Evolutionary conservation across 2,888 invertebrate genomes (phyloP), one percentile per base, ranked within the genome.

Genomic region (Hypercompe scribonia): DNA sequence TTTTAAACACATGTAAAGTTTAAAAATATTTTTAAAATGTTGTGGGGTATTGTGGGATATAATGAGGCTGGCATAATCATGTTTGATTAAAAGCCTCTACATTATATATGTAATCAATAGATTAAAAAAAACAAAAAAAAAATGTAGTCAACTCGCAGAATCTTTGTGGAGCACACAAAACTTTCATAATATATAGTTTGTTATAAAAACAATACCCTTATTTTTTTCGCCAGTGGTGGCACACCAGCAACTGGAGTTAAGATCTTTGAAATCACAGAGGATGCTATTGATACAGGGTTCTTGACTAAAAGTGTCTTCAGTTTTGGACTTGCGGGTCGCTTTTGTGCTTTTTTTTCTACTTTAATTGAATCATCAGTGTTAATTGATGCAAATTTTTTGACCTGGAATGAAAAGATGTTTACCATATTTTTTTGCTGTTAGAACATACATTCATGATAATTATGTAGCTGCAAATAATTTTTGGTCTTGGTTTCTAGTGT

Each of bases 351-450:
- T 80, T 91, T 94, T 5, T 94, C 93, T 34, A 46, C 28, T 84
- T 89, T 91, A 13, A 76, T 68, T 36, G 83, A 66, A 0, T 94
- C 93, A 58, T 93, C 93, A 54, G 86, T 21, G 86, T 86, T 90
- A 1, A 95, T 91, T 8, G 94, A 91, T 67, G 95, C 95, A 90
- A 95, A 95, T 78, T 95, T 95, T 85, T 95, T 95, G 1, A 95
- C 95, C 95, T 95, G 75, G 21, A 85, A 85, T 46, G 46, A 65
- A 73, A 70, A 65, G 21, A 7, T 36, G 3, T 39, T 31, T 28
- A 54, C 4, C n/a, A 3, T 13, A 65, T n/a, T 3, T 18, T 18
- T n/a, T 31, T 58, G 4, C 7, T 31, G 7, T 61, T 58, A 58
- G 28, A 5, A 28, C n/a, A 46, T 21, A 46, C 46, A 46, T 54